Percentiles rank a stretch among this genome's conserved stretches.
These are phyloP conservation scores for Bolborhynchus lineola DNA, from an alignment of 2,113 vertebrate genomes.

Conservation along the genomic window DNA sequence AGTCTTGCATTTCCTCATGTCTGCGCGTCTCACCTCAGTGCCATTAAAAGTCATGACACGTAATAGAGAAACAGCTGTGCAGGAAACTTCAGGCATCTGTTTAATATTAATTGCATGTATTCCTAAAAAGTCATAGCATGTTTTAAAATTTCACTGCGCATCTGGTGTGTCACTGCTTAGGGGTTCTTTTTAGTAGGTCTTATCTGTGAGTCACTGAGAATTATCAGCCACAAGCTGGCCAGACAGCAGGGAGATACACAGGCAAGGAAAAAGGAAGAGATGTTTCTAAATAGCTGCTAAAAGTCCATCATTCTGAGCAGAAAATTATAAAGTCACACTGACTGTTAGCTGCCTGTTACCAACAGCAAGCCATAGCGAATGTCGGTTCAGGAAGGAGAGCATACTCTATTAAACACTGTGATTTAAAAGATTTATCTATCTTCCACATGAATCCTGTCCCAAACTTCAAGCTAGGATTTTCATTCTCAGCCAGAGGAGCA, in stretches of 20 bases:
- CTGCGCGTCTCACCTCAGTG: slow-evolving; percentile 44
- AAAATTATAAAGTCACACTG: neutral
- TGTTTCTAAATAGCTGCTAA: neutral
- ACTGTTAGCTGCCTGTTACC: neutral
- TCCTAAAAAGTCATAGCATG: slow-evolving; percentile 62
- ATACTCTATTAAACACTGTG: neutral
- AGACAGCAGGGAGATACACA: neutral
- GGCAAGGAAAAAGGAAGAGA: slow-evolving; percentile 6
- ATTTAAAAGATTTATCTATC: neutral
- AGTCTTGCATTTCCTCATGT: slow-evolving; percentile 39
- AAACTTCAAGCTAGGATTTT: neutral
- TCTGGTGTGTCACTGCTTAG: slow-evolving; percentile 38
- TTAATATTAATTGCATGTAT: slow-evolving; percentile 65
- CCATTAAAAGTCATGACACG: slow-evolving; percentile 49
- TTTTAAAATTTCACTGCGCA: slow-evolving; percentile 58
- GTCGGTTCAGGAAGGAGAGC: neutral
- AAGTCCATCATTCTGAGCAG: neutral
- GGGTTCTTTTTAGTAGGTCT: neutral
- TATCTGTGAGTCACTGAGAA: slow-evolving; percentile 40
- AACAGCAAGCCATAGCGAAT: neutral
- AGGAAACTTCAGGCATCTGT: slow-evolving; percentile 62
- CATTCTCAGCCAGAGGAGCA: neutral
- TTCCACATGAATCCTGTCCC: neutral
- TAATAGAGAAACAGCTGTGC: slow-evolving; percentile 57
- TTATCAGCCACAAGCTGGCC: neutral